Evolutionary conservation across 2,113 vertebrate genomes (phyloP).

Genomic region (Poeciliopsis retropinna): DNA sequence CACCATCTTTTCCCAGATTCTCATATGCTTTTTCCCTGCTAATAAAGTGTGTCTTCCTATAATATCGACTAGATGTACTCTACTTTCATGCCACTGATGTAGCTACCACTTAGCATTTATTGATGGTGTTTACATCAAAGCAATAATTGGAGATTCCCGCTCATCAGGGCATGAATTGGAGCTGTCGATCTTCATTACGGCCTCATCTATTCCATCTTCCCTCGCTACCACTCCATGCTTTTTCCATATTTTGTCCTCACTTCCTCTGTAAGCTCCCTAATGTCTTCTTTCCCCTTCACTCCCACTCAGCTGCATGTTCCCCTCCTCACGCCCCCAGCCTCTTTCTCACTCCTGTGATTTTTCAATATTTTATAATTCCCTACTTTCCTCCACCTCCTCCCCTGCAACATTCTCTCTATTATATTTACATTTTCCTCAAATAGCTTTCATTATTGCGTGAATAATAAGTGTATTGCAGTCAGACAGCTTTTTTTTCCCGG

Average conservation of each 20-base stretch:
- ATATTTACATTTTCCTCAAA: slow-evolving; percentile 65
- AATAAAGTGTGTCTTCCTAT: slow-evolving; percentile 39
- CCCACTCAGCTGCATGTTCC: slow-evolving; percentile 63
- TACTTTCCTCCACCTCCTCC: slow-evolving; percentile 41
- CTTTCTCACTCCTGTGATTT: slow-evolving; percentile 62
- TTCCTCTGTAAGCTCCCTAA: slow-evolving; percentile 58
- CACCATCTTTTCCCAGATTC: slow-evolving; percentile 25
- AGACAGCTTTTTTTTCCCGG: slow-evolving; percentile 29
- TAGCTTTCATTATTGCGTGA: slow-evolving; percentile 56
- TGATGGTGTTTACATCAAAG: slow-evolving; percentile 51
- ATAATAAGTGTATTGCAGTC: slow-evolving; percentile 47
- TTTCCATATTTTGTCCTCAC: slow-evolving; percentile 42
- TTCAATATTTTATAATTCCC: slow-evolving; percentile 74
- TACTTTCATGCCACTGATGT: slow-evolving; percentile 55
- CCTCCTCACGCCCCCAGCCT: slow-evolving; percentile 44
- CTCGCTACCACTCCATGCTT: slow-evolving; percentile 29
- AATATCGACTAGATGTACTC: slow-evolving; percentile 47
- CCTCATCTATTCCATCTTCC: slow-evolving; percentile 35
- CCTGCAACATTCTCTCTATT: slow-evolving; percentile 58
- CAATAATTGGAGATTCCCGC: slow-evolving; percentile 60
- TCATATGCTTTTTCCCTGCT: slow-evolving; percentile 22
- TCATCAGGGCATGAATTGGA: slow-evolving; percentile 59
- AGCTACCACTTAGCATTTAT: slow-evolving; percentile 56
- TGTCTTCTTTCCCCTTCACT: slow-evolving; percentile 60
- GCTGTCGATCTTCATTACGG: slow-evolving; percentile 75